A percentile compares a stretch with the other conserved stretches of the same genome.
phyloP scores from a whole-genome alignment of 2,888 invertebrate species.

The Diploptera punctata region DNA sequence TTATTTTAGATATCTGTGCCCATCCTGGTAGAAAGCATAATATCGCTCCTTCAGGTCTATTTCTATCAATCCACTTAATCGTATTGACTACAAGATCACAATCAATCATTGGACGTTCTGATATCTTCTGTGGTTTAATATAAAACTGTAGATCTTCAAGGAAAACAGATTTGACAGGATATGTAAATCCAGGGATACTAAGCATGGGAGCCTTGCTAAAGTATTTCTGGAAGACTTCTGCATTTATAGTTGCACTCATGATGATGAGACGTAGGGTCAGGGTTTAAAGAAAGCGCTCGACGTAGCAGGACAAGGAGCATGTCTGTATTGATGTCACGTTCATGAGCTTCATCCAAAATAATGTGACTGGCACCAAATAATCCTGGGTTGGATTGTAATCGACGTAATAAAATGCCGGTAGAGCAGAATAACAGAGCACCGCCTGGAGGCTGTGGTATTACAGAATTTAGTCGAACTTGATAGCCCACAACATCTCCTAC shows the following conservation, averaged over 20 bases:
- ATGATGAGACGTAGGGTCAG: constrained; percentile 65
- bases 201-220: constrained; percentile 54
- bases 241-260: constrained; percentile 78
- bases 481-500: constrained; percentile 72
- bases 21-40: constrained; percentile 79
- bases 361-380: constrained; percentile 66
- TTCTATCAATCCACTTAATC: constrained; percentile 64
- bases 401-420: constrained; percentile 64
- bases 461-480: constrained; percentile 58
- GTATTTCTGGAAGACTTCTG: constrained; percentile 65
- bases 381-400: constrained; percentile 44
- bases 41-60: constrained; percentile 67
- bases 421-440: constrained; percentile 74
- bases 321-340: constrained; percentile 73
- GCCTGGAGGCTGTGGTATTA: constrained; percentile 56
- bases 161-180: constrained; percentile 65
- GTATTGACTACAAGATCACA: constrained; percentile 55
- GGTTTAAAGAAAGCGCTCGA: constrained; percentile 61
- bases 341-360: constrained; percentile 77
- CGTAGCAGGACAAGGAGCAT: constrained; percentile 62
- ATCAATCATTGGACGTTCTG: background rate
- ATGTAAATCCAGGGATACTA: constrained; percentile 62
- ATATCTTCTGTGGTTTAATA: background rate
- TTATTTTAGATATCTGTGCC: constrained; percentile 68
- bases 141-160: constrained; percentile 48